phyloP scores from a whole-genome alignment of 92 coral and sea anemone species.

The Phymanthus crucifer region DNA sequence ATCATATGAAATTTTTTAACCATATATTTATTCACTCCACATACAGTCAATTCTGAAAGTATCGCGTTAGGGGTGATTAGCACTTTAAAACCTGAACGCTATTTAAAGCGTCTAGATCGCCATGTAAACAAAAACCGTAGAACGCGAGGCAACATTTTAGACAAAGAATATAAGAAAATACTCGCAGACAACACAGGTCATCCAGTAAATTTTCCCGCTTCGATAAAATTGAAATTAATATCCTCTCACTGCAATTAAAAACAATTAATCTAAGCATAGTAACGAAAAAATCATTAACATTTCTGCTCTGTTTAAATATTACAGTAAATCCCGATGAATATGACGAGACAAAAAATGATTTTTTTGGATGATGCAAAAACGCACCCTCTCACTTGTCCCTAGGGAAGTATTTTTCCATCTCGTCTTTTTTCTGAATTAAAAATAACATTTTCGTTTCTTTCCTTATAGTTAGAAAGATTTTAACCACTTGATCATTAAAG shows the following conservation, averaged over 20 bases:
- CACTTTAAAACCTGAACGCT: background rate
- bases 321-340: background rate
- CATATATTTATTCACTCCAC: too few relatives aligned
- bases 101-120: background rate
- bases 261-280: background rate
- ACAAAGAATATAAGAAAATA: too few relatives aligned
- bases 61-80: too few relatives aligned
- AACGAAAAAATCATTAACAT: background rate
- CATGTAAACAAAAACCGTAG: background rate
- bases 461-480: background rate
- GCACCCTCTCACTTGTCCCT: background rate
- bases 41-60: too few relatives aligned
- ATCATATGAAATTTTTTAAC: too few relatives aligned
- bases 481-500: constrained; percentile 17
- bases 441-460: background rate
- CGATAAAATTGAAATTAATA: background rate
- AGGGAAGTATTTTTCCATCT: background rate
- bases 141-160: background rate
- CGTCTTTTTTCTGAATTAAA: background rate
- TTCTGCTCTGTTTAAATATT: background rate
- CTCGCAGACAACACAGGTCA: too few relatives aligned
- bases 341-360: background rate
- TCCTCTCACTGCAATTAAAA: background rate
- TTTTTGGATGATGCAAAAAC: background rate
- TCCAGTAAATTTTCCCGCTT: background rate